phyloP scores from a whole-genome alignment of 2,113 vertebrate species.

The Grammomys surdaster region DNA sequence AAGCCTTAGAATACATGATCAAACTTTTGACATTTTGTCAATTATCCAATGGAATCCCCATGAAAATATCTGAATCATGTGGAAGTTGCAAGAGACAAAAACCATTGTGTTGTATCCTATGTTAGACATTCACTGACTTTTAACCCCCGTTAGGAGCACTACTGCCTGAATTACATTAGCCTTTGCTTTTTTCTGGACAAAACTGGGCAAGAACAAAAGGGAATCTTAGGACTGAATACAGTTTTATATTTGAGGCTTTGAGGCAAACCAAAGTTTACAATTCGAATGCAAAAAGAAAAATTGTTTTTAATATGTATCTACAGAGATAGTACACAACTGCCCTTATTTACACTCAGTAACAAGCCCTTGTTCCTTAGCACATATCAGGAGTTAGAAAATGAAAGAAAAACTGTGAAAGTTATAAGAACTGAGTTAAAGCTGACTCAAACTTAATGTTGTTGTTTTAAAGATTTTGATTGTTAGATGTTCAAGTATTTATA shows the following conservation, averaged over 20 bases:
- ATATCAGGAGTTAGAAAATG: neutral
- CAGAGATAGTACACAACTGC: neutral
- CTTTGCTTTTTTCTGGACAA: neutral
- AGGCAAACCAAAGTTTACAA: neutral
- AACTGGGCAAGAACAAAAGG: neutral
- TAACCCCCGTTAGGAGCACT: neutral
- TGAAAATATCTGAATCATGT: neutral
- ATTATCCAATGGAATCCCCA: neutral
- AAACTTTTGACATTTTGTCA: neutral
- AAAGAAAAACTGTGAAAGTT: neutral
- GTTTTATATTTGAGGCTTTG: neutral
- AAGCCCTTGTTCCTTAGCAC: neutral
- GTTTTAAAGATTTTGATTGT: neutral
- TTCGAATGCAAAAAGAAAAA: neutral
- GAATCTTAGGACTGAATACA: neutral
- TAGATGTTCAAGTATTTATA: neutral
- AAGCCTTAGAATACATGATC: neutral
- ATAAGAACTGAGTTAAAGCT: neutral
- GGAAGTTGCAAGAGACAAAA: neutral
- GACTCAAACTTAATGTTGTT: neutral
- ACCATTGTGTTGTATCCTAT: neutral
- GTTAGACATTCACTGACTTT: neutral
- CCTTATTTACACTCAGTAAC: neutral
- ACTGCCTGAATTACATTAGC: neutral
- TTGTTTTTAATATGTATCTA: neutral